phyloP scores from a whole-genome alignment of 2,113 vertebrate species.

The Heloderma charlesbogerti region DNA sequence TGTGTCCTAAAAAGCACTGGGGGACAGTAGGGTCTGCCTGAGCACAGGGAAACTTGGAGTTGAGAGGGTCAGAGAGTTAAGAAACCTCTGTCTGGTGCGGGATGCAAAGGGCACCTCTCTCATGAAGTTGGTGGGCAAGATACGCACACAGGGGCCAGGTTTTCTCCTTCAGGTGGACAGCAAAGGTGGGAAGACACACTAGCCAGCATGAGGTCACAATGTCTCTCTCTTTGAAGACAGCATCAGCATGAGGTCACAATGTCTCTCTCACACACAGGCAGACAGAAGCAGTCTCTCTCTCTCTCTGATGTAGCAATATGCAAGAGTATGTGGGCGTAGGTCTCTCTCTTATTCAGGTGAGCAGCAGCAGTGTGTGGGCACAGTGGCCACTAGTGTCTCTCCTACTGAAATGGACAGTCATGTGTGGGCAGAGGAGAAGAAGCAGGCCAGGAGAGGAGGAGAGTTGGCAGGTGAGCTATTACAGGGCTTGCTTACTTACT shows the following conservation, averaged over 20 bases:
- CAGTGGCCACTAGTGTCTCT: no score
- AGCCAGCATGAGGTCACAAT: background rate
- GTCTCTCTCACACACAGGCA: background rate
- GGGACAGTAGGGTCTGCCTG: background rate
- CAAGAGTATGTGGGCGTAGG: background rate
- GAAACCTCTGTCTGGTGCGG: background rate
- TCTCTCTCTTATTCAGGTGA: background rate
- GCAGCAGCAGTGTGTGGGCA: background rate
- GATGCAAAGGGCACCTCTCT: background rate
- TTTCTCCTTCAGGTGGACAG: background rate
- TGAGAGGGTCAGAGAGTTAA: background rate
- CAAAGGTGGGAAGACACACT: no score
- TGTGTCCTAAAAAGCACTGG: background rate
- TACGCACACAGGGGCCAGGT: background rate
- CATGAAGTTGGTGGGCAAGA: background rate
- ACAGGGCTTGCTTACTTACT: background rate
- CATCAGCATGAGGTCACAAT: background rate
- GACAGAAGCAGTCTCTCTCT: background rate
- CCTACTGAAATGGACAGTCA: background rate
- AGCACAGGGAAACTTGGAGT: background rate
- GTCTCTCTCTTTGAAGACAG: background rate
- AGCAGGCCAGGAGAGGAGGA: background rate
- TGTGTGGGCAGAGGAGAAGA: background rate
- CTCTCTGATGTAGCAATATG: background rate
- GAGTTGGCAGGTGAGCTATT: background rate